Evolutionary conservation across 1,140 invertebrate genomes (phyloP), one percentile per base, ranked within the genome.

Genomic region (Planococcus citri): DNA sequence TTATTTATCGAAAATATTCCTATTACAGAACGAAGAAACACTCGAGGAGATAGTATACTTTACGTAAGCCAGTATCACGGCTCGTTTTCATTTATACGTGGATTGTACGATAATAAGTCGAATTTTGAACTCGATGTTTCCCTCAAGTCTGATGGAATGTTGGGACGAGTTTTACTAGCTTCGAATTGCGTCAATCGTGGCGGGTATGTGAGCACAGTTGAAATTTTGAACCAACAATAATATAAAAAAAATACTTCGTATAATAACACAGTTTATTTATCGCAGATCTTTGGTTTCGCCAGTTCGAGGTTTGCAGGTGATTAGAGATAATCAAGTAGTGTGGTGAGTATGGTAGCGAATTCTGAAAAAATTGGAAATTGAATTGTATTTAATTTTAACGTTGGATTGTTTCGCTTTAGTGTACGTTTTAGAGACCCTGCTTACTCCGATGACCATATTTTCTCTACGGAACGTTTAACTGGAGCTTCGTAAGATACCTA

Each of bases 391-490:
- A n/a, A n/a, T 14, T 37, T 14, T 37, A 37, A 37, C 33, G 14
- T 37, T 14, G 6, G 10, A 2, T 64, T 14, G 22, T 64, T 24
- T 64, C 25, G 20, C 73, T 72, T 83, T 75, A 93, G 91, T 75
- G 83, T 92, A 1, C 80, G 85, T 57, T 97, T 83, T 77, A 78
- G 85, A 70, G 93, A 97, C 83, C 94, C 93, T 0, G 81, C 84
- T 72, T 97, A 89, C 80, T 78, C 82, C 0, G 81, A 81, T 1
- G 86, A 20, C 8, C 24, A 51, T 17, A 25, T 25, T 14, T 41
- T 68, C 24, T 33, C 29, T 12, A 14, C 29, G 25, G n/a, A 29
- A 4, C 51, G 51, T 61, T 64, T 70, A 20, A 3, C 27, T 20
- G 58, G 69, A 27, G 51, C 58, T 4, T 22, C 8, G 27, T 68